A percentile compares a stretch with the other conserved stretches of the same genome.
Conservation (phyloP, 2,113 vertebrate species). For the Aldabrachelys gigantea region DNA sequence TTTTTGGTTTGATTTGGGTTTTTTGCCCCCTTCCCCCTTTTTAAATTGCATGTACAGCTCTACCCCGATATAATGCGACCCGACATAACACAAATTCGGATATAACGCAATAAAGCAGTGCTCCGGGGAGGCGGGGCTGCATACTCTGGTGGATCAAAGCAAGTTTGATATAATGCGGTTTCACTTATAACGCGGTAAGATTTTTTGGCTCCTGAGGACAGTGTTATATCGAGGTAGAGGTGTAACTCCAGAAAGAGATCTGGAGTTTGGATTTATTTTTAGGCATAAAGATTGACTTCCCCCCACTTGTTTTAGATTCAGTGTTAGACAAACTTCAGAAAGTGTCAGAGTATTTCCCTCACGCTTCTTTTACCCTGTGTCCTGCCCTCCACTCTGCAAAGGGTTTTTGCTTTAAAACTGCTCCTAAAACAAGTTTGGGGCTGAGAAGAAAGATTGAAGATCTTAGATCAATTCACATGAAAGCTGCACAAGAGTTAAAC, state of each 20-base stretch:
- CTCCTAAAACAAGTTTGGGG: neutral
- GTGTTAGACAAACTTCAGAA: neutral
- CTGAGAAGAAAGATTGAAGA: neutral
- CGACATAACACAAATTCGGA: no score
- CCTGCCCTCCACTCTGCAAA: accelerated
- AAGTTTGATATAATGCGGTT: no score
- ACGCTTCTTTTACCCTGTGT: neutral
- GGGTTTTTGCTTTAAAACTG: neutral
- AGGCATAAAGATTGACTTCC: slow-evolving; percentile 25
- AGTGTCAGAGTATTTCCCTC: neutral
- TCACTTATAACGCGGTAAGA: no score
- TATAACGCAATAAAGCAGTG: no score
- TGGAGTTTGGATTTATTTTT: slow-evolving; percentile 53
- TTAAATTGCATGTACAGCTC: slow-evolving; percentile 30
- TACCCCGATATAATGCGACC: no score
- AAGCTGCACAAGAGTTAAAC: accelerated
- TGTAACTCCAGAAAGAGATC: slow-evolving; percentile 46
- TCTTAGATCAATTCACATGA: accelerated
- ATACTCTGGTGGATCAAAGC: no score
- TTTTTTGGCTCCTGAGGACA: no score
- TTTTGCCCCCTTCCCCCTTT: slow-evolving; percentile 19
- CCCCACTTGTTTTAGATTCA: neutral
- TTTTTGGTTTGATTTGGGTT: neutral
- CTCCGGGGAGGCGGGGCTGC: no score
- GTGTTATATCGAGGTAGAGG: no score